Conservation (phyloP, 1,140 invertebrate genomes). For the Drosophila pallidifrons region DNA sequence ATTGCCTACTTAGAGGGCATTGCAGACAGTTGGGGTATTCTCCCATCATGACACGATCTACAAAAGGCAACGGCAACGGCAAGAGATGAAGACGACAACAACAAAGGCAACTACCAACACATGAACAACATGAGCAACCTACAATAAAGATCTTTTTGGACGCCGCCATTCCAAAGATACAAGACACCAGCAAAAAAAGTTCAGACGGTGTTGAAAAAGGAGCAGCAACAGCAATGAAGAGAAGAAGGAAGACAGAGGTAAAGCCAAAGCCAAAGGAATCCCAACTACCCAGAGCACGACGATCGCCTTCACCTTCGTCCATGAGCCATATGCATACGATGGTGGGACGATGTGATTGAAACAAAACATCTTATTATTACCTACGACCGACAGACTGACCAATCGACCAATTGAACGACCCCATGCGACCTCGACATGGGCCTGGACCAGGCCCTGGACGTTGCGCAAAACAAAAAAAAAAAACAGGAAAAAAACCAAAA, state of each 20-base stretch:
- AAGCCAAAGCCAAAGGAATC: slow-evolving; percentile 25
- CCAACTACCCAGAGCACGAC: slow-evolving; percentile 14
- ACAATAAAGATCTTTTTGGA: slow-evolving; percentile 46
- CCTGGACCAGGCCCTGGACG: slow-evolving; percentile 24
- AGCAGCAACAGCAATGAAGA: slow-evolving; percentile 18
- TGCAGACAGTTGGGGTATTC: slow-evolving; percentile 18
- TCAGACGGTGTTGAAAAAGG: slow-evolving; percentile 47
- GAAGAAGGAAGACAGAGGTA: background rate
- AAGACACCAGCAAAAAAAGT: slow-evolving; percentile 31
- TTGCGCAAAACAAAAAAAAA: slow-evolving; percentile 5
- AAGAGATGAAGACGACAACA: background rate
- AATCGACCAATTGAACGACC: slow-evolving; percentile 68
- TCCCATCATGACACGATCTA: slow-evolving; percentile 73
- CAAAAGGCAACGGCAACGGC: slow-evolving; percentile 22
- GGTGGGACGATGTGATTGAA: slow-evolving; percentile 80
- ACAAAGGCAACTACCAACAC: slow-evolving; percentile 5
- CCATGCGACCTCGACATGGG: slow-evolving; percentile 74
- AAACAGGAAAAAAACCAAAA: slow-evolving; percentile 19
- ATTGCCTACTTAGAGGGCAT: slow-evolving; percentile 16
- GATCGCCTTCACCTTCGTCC: slow-evolving; percentile 44
- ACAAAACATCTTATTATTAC: slow-evolving; percentile 83
- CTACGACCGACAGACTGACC: slow-evolving; percentile 54
- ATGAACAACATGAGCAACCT: slow-evolving; percentile 25
- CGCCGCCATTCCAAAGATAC: slow-evolving; percentile 30
- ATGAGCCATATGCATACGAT: slow-evolving; percentile 59